phyloP scores from a whole-genome alignment of 2,797 vertebrate genomes.

The Helostoma temminkii region DNA sequence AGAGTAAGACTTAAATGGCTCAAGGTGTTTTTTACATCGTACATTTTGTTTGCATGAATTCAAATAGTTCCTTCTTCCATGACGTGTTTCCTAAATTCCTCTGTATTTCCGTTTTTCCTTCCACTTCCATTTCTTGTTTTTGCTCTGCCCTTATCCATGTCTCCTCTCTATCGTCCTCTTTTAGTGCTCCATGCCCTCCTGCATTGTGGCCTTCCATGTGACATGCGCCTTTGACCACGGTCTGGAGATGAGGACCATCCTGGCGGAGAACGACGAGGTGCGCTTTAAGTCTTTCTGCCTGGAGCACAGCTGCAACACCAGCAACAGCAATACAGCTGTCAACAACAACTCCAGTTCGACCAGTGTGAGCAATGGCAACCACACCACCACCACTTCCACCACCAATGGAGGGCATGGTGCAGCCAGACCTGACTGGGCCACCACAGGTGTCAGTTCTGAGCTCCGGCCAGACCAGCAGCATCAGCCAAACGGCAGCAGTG shows the following conservation, averaged over 20 bases:
- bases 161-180: not conserved
- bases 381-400: constrained; percentile 1
- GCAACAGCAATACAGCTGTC: constrained; percentile 25
- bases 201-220: constrained; percentile 96
- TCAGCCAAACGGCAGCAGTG: constrained; percentile 34
- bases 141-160: not conserved
- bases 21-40: constrained; percentile 4
- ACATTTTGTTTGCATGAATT: constrained; percentile 12
- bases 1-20: not conserved
- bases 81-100: too few species aligned
- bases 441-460: constrained; percentile 15
- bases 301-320: constrained; percentile 88
- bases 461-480: constrained; percentile 43
- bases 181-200: constrained; percentile 96
- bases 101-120: too few species aligned
- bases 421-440: constrained; percentile 38
- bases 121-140: not conserved
- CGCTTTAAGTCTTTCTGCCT: constrained; percentile 98
- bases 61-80: not conserved
- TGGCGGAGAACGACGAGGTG: constrained; percentile 96
- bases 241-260: constrained; percentile 95
- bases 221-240: constrained; percentile 97
- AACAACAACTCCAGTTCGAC: constrained; percentile 34
- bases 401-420: constrained; percentile 34
- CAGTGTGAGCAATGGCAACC: constrained; percentile 48